A percentile compares a stretch with the other conserved stretches of the same genome.
These are phyloP conservation scores for Pteropus alecto DNA, from an alignment of 2,113 vertebrate species.

Conservation along the genomic window DNA sequence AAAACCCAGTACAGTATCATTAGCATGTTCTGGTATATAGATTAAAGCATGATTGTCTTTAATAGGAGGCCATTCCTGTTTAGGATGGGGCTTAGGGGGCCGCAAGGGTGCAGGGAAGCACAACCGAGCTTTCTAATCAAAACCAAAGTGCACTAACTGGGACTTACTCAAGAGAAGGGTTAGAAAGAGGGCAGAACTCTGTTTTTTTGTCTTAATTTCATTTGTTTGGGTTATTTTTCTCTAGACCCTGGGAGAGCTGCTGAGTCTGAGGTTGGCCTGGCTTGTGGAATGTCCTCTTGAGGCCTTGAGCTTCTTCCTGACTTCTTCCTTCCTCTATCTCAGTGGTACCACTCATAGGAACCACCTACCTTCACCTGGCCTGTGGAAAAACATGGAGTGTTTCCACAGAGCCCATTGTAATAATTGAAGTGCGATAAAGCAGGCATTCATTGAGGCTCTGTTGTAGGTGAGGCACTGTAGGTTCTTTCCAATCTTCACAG, in stretches of 20 bases:
- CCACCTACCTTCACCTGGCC: background rate
- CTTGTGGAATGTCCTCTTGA: background rate
- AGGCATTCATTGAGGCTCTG: background rate
- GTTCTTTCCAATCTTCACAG: background rate
- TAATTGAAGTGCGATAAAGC: background rate
- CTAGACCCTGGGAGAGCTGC: constrained; percentile 5
- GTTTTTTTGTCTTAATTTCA: constrained; percentile 34
- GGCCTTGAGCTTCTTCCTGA: background rate
- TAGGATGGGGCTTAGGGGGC: constrained; percentile 15
- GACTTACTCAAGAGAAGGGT: background rate
- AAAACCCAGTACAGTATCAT: constrained; percentile 82
- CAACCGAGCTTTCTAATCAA: constrained; percentile 56
- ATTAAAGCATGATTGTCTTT: constrained; percentile 72
- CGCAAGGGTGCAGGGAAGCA: background rate
- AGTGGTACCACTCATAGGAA: background rate
- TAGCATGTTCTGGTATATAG: constrained; percentile 74
- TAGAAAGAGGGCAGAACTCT: constrained; percentile 26
- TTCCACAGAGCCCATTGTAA: background rate
- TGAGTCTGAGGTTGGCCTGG: background rate
- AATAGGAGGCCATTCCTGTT: constrained; percentile 77
- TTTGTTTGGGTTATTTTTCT: constrained; percentile 61
- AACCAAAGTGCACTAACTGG: constrained; percentile 8
- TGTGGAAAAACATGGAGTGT: background rate
- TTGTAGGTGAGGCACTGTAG: background rate
- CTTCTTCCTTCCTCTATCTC: background rate